Conservation (phyloP, 2,888 invertebrate species). For the Cephus runcator region DNA sequence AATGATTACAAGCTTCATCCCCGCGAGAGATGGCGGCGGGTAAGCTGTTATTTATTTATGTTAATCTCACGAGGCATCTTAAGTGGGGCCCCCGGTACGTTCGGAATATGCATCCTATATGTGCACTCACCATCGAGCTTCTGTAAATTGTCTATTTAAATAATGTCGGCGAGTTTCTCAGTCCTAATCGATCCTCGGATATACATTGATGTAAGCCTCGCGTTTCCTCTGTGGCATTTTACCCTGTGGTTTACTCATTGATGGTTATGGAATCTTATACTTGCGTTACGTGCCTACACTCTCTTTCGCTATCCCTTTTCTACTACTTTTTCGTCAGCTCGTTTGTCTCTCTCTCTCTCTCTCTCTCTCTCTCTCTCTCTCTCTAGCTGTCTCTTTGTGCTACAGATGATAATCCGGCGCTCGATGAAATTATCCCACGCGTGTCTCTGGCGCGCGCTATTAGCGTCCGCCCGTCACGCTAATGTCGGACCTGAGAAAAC, state of each 20-base stretch:
- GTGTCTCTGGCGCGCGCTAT: neutral
- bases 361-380: no score
- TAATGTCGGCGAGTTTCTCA: conserved; percentile 27
- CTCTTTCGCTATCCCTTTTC: neutral
- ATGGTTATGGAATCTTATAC: neutral
- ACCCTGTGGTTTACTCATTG: neutral
- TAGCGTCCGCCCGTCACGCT: neutral
- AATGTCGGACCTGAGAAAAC: neutral
- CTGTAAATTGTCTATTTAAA: conserved; percentile 46
- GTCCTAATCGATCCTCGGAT: neutral
- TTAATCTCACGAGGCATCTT: conserved; percentile 43
- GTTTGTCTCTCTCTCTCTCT: neutral
- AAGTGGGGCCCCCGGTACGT: conserved; percentile 24
- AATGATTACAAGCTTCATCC: conserved; percentile 41
- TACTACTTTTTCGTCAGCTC: no score
- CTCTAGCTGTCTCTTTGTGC: neutral
- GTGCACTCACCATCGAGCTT: conserved; percentile 21
- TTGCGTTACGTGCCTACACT: neutral
- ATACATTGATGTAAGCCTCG: neutral
- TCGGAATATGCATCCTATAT: conserved; percentile 21
- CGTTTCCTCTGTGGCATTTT: neutral
- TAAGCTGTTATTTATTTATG: conserved; percentile 46
- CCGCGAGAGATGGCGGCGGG: conserved; percentile 25
- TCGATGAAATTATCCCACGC: neutral
- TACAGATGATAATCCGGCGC: neutral